These are phyloP conservation scores for Resseliella maxima DNA, from an alignment of 2,888 invertebrate species.

Conservation along the genomic window DNA sequence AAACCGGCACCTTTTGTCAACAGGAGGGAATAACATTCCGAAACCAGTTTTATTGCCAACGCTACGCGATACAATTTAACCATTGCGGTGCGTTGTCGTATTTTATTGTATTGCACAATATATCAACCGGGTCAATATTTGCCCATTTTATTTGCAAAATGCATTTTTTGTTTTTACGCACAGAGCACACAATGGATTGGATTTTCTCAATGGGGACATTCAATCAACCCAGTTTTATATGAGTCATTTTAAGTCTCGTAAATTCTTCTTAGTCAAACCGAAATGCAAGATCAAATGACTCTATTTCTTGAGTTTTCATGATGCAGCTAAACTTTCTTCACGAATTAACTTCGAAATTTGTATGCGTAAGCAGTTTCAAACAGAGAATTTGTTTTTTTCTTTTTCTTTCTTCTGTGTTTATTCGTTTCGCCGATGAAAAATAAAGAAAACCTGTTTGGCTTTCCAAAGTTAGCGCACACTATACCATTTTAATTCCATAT, in stretches of 20 bases:
- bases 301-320: neutral
- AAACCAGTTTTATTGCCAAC: constrained; percentile 28
- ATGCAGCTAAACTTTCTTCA: neutral
- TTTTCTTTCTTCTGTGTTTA: neutral
- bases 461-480: neutral
- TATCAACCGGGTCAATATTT: neutral
- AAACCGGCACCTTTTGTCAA: constrained; percentile 53
- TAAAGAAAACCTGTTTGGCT: constrained; percentile 42
- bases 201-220: neutral
- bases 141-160: neutral
- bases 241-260: no score
- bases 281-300: no score
- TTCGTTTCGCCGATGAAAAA: neutral
- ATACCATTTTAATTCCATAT: constrained; percentile 25
- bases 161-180: no score
- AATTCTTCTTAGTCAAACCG: no score
- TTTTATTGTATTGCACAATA: neutral
- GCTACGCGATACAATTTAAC: neutral
- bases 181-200: neutral
- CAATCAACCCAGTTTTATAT: constrained; percentile 32
- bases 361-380: neutral
- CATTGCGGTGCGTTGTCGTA: neutral
- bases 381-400: neutral
- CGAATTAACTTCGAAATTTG: neutral
- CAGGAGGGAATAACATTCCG: neutral